Evolutionary conservation across 2,113 vertebrate species (phyloP), one percentile per base, ranked within the genome.

Genomic region (Cynopterus brachyotis): DNA sequence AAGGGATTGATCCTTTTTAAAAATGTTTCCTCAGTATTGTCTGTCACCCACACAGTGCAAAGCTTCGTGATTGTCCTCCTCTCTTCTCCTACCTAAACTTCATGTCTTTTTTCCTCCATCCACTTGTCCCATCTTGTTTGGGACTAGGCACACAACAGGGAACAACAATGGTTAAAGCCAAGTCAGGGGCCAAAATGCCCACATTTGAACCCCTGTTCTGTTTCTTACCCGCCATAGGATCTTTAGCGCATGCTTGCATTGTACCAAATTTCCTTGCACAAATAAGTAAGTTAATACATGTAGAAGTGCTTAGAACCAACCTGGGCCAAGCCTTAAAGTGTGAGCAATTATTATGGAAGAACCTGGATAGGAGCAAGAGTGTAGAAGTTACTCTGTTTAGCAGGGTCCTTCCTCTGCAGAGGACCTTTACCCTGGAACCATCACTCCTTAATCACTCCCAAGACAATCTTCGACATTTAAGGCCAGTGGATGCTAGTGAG

Each of bases 301-400:
- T 20, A 84, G n/a, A 78, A 62, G 66, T 50, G 40, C 59, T 16
- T 47, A 82, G 76, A 57, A 66, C 22, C 5, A 45, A 26, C 20
- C 30, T n/a, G 9, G 47, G 11, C 50, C 67, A 81, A 69, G 17
- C 28, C 55, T 20, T 37, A 24, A 35, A 32, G 12, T 8, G n/a
- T 40, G 28, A 75, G 3, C 11, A 35, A 12, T 55, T 20, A 28
- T 42, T 24, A 64, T 30, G 28, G 57, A 62, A 50, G 47, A 37
- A 4, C 11, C 20, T 42, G 1, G 6, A 55, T 5, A 2, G 37
- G n/a, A 0, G 28, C 15, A 32, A 13, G 2, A 17, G 5, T 6
- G 30, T 19, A 50, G 19, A 42, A 70, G 16, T 20, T 9, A 9
- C 7, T 81, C 28, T 53, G 37, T 57, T 82, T 75, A 15, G 47